Evolutionary conservation across 2,113 vertebrate species (phyloP).

Genomic region (Riparia riparia): DNA sequence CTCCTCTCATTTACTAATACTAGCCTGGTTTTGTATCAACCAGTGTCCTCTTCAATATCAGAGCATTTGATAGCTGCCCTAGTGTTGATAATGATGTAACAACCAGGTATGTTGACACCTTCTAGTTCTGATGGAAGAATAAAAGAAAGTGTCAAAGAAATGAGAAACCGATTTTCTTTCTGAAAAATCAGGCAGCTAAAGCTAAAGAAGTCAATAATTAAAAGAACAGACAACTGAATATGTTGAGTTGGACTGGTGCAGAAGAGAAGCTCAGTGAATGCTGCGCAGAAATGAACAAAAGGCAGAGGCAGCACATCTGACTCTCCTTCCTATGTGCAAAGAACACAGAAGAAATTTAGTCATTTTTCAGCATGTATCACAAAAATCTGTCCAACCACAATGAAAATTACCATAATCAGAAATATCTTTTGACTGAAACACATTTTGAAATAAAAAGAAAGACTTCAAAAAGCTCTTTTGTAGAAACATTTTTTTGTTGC

Average conservation of each 20-base stretch:
- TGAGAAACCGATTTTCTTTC: neutral
- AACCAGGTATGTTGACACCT: neutral
- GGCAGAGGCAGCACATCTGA: neutral
- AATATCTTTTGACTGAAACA: neutral
- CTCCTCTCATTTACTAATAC: neutral
- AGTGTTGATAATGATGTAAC: neutral
- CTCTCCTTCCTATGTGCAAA: neutral
- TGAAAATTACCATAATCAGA: neutral
- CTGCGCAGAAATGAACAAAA: neutral
- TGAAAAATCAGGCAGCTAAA: neutral
- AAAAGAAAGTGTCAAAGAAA: neutral
- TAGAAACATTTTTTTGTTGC: neutral
- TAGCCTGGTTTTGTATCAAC: neutral
- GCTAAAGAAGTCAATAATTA: neutral
- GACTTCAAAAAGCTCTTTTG: neutral
- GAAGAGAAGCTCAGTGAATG: neutral
- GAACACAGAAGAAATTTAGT: neutral
- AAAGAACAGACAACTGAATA: neutral
- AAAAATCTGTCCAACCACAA: neutral
- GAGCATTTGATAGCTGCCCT: neutral
- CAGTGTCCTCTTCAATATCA: neutral
- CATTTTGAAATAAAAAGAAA: neutral
- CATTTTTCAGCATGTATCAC: neutral
- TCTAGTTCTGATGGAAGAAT: neutral
- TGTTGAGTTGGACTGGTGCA: neutral